These are phyloP conservation scores for Trichogramma pretiosum DNA, from an alignment of 1,140 invertebrate species.

Conservation along the genomic window DNA sequence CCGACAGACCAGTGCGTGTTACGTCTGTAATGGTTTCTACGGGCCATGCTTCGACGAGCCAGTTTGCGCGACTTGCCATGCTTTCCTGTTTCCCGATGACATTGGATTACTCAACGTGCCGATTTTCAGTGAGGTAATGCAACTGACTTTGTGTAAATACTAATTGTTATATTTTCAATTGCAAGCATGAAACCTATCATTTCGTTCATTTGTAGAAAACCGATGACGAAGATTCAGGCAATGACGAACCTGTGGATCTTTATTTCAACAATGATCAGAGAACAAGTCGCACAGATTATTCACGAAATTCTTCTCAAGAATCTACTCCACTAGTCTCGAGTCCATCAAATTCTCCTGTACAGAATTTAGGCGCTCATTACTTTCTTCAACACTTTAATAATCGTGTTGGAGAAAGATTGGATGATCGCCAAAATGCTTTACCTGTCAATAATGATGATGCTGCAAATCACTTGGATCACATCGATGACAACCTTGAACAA, in stretches of 20 bases:
- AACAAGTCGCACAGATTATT: constrained; percentile 34
- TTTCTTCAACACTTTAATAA: constrained; percentile 21
- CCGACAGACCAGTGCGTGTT: constrained; percentile 61
- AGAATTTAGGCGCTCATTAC: constrained; percentile 21
- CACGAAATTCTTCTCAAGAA: constrained; percentile 31
- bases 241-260: constrained; percentile 80
- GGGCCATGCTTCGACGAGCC: constrained; percentile 84
- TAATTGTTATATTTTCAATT: not conserved
- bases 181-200: no score
- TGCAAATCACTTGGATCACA: constrained; percentile 15
- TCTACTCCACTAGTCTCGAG: constrained; percentile 21
- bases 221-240: constrained; percentile 87
- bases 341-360: constrained; percentile 24
- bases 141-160: not conserved
- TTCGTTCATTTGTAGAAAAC: constrained; percentile 55
- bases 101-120: constrained; percentile 50
- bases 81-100: constrained; percentile 80
- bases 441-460: constrained; percentile 20
- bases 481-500: constrained; percentile 20
- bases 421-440: no score
- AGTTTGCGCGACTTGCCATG: constrained; percentile 85
- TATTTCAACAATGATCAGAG: constrained; percentile 46
- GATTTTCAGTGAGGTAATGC: constrained; percentile 48
- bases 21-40: constrained; percentile 85
- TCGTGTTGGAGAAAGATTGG: constrained; percentile 8